Percentiles rank a stretch among this genome's conserved stretches.
These are phyloP conservation scores for Leucophora obtusa DNA, from an alignment of 2,888 invertebrate species.

Conservation along the genomic window DNA sequence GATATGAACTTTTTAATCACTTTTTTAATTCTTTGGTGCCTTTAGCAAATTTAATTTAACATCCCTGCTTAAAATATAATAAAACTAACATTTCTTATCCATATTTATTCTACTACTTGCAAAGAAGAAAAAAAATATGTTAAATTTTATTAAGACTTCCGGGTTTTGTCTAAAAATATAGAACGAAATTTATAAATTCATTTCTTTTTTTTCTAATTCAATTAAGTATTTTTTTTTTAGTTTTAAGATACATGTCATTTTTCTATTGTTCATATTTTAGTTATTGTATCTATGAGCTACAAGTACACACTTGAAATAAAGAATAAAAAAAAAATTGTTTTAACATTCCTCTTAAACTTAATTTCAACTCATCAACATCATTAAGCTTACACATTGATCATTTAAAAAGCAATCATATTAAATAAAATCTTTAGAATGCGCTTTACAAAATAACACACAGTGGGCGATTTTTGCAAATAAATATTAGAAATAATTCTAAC, in stretches of 20 bases:
- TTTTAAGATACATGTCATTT: slow-evolving; percentile 19
- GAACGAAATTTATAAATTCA: slow-evolving; percentile 11
- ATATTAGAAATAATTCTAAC: too few species aligned
- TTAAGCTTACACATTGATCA: slow-evolving; percentile 1
- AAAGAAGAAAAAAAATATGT: not conserved
- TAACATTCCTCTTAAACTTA: slow-evolving; percentile 14
- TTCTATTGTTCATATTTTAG: not conserved
- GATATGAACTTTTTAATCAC: too few species aligned
- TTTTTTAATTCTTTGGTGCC: too few species aligned
- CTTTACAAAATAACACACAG: too few species aligned
- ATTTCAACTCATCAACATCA: not conserved
- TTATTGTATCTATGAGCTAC: not conserved
- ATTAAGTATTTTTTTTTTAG: not conserved
- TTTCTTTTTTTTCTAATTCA: too few species aligned
- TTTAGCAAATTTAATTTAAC: too few species aligned
- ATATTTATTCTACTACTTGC: too few species aligned
- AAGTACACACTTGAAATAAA: slow-evolving; percentile 26
- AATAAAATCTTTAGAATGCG: not conserved
- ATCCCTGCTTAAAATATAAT: too few species aligned
- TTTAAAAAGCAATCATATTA: slow-evolving; percentile 29
- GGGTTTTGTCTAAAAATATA: slow-evolving; percentile 12
- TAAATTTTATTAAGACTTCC: slow-evolving; percentile 56
- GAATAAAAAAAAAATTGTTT: not conserved
- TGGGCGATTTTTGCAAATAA: too few species aligned
- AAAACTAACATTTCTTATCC: too few species aligned